These are phyloP conservation scores for Rhinophrynus dorsalis DNA, from an alignment of 2,797 vertebrate species.

Conservation along the genomic window DNA sequence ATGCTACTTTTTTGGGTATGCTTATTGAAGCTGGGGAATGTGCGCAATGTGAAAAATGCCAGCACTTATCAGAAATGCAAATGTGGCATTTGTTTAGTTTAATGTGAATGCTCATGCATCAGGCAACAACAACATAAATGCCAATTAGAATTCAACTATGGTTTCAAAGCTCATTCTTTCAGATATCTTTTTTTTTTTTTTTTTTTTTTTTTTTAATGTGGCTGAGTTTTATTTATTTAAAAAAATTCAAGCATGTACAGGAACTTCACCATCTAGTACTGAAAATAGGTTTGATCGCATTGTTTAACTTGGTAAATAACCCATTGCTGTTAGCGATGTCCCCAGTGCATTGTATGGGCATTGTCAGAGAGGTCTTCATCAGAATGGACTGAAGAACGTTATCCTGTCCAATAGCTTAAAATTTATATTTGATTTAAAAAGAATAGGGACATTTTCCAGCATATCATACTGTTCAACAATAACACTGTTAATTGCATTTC, in stretches of 20 bases:
- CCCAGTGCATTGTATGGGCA: too few relatives aligned
- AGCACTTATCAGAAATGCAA: conserved; percentile 72
- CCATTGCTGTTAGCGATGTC: too few relatives aligned
- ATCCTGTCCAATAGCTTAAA: too few relatives aligned
- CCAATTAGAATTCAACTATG: conserved; percentile 66
- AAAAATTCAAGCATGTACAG: too few relatives aligned
- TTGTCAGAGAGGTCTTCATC: too few relatives aligned
- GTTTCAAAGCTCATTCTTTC: conserved; percentile 64
- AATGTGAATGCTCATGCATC: conserved; percentile 64
- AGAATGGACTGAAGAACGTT: too few relatives aligned
- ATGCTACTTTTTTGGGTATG: conserved; percentile 59
- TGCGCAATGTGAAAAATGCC: conserved; percentile 59
- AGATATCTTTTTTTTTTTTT: conserved; percentile 53
- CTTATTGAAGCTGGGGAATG: conserved; percentile 56
- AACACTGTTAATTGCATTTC: conserved; percentile 66
- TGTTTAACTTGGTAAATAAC: not conserved
- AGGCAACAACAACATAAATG: conserved; percentile 64
- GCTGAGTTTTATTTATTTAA: too few relatives aligned
- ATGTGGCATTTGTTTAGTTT: conserved; percentile 76
- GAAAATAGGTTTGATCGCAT: not conserved
- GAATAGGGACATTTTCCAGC: conserved; percentile 63
- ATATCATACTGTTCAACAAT: conserved; percentile 54
- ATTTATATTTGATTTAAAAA: conserved; percentile 9
- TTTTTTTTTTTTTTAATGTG: too few relatives aligned
- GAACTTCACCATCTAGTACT: not conserved